A percentile compares a stretch with the other conserved stretches of the same genome.
Conservation (phyloP, 2,797 vertebrate genomes). For the Sebastes vulpes region DNA sequence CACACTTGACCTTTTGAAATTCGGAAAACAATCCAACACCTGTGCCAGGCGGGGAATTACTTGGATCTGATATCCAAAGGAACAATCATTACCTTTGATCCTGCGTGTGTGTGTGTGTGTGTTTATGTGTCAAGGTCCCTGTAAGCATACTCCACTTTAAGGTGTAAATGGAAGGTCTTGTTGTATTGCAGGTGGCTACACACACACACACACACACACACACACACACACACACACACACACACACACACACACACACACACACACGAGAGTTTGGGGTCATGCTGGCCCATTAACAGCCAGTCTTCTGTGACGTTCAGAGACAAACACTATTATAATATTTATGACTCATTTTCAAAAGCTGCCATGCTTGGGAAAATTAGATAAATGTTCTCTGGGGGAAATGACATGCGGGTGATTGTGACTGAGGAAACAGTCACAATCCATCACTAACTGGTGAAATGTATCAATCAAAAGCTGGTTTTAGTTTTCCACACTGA, state of each 20-base stretch:
- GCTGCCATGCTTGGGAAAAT: constrained; percentile 43
- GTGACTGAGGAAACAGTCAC: constrained; percentile 42
- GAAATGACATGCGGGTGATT: constrained; percentile 22
- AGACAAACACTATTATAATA: constrained; percentile 73
- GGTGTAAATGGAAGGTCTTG: constrained; percentile 40
- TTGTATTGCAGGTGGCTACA: constrained; percentile 23
- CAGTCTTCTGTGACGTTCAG: constrained; percentile 61
- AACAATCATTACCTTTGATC: constrained; percentile 43
- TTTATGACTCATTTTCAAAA: constrained; percentile 75
- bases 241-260: no score
- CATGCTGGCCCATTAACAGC: constrained; percentile 44
- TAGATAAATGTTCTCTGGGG: constrained; percentile 51
- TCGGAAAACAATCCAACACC: constrained; percentile 45
- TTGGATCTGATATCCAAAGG: constrained; percentile 45
- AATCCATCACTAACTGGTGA: constrained; percentile 32
- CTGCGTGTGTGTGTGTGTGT: not conserved
- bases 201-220: not conserved
- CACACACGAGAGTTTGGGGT: constrained; percentile 22
- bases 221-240: not conserved
- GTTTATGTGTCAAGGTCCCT: not conserved
- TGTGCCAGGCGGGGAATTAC: constrained; percentile 45
- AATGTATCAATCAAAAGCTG: constrained; percentile 32
- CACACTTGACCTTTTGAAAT: constrained; percentile 57
- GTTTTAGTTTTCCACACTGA: constrained; percentile 13
- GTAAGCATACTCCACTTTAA: constrained; percentile 12